Evolutionary conservation across 2,797 vertebrate genomes (phyloP), one percentile per base, ranked within the genome.

Genomic region (Eidolon dupreanum): DNA sequence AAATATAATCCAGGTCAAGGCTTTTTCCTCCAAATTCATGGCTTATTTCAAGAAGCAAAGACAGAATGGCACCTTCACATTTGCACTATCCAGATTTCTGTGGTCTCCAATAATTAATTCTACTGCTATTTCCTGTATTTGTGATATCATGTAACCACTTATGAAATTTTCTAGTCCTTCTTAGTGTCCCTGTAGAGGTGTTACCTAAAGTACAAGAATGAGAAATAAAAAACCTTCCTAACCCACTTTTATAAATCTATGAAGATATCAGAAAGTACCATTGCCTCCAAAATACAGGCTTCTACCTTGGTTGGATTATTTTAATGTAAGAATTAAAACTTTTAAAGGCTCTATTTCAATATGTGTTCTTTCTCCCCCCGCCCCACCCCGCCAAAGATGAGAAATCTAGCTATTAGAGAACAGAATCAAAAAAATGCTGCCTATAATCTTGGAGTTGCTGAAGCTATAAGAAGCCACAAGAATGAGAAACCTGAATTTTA

Each of bases 391-490:
- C 43, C 24, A 68, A 74, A 98, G 97, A 66, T 98, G 77, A 98
- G 97, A 94, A 97, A 95, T 57, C 88, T 96, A 53, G 97, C 98
- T 38, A 96, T 96, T 9, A 98, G 98, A 55, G 98, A 98, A 94
- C 97, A 98, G 75, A 98, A 96, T 53, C 98, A 99, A 97, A 98
- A 98, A 93, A 96, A 98, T 7, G 98, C 99, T 53, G 96, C 96
- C 26, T 99, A 99, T 95, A 99, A 99, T 49, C 96, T 98, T 59
- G 98, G 98, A 26, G 96, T 98, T 19, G 98, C 98, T 8, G 98
- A 99, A 91, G 97, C 98, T 61, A 89, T 97, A 17, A 98, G 98
- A 95, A 98, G 90, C 81, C 97, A 98, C 49, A 98, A 98, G 97
- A 98, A 95, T 2, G 74, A 88, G 77, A 97, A 97, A 90, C 96